These are phyloP conservation scores for Drosophila paulistorum DNA, from an alignment of 1,140 invertebrate genomes.

Conservation along the genomic window DNA sequence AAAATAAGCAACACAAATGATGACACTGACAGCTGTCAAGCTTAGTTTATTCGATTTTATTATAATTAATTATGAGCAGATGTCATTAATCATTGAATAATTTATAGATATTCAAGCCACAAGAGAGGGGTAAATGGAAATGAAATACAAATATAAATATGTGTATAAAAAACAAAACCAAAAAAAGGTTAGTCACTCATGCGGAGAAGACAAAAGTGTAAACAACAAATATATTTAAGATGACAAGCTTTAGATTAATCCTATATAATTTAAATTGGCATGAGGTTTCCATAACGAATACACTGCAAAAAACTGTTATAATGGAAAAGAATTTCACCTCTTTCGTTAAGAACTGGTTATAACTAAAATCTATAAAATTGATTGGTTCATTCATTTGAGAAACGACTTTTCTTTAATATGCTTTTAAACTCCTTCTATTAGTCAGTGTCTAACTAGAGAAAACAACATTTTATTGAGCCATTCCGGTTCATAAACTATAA, in stretches of 20 bases:
- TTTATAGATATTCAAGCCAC: constrained; percentile 52
- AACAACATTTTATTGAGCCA: background rate
- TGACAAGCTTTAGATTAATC: constrained; percentile 28
- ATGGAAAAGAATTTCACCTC: no score
- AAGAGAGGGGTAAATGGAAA: constrained; percentile 10
- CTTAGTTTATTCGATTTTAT: constrained; percentile 82
- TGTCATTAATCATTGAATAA: constrained; percentile 80
- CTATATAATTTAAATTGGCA: background rate
- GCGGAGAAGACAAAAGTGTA: constrained; percentile 33
- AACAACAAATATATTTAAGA: constrained; percentile 56
- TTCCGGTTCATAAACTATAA: background rate
- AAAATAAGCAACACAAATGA: constrained; percentile 71
- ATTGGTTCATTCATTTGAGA: no score
- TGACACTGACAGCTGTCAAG: constrained; percentile 82
- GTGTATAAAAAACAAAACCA: no score
- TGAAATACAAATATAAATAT: background rate
- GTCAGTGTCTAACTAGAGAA: no score
- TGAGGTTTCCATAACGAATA: background rate
- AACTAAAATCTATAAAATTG: no score
- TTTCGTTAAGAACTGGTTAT: no score
- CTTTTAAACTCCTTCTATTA: no score
- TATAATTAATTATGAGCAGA: constrained; percentile 79
- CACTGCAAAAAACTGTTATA: background rate
- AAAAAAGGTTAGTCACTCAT: constrained; percentile 55
- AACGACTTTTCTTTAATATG: no score